Base-by-base conservation (phyloP, 2,888 invertebrate species). In the Rhogogaster chlorosoma region DNA sequence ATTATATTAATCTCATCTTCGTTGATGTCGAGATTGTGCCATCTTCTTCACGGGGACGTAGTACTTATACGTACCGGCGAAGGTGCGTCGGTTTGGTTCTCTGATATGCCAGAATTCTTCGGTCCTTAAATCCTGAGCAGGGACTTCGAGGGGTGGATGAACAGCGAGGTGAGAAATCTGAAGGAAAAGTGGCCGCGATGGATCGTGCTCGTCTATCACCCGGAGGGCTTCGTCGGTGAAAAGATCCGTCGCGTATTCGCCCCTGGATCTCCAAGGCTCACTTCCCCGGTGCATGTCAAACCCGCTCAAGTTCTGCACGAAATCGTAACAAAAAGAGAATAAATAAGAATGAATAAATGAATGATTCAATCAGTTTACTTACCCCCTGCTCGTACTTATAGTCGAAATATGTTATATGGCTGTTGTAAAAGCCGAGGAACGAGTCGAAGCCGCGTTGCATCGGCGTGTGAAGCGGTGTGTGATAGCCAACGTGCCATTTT, bases 341-440 rank as follows among this genome's bases (percentile, higher is more conserved):
- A 36, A 67, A 80, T 45, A 45, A 3, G 42, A 45, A 45, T 38
- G 22, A 71, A 26, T 53, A 67, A 10, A 22, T 7, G 2, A n/a
- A 36, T 29, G 26, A 80, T 80, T 38, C 10, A 67, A 38, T 22
- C 38, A 67, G 49, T 12, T 71, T 89, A 85, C 91, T 89, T 86
- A 91, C 93, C 64, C 93, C 93, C 91, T 95, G 94, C n/a, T 93
- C 90, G 15, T 95, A 94, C 36, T 94, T 95, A 87, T 96, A 96
- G 88, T 97, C 96, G 90, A 96, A 97, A 91, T 98, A 99, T 91
- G 98, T 98, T 85, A 97, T 96, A 88, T 95, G 96, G 6, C 97
- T 98, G 85, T 97, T 96, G 94, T 97, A 97, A 92, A 98, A 98
- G 1, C 99, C 99, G 90, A 96, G 97, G 92, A 98, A 97, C 10